phyloP scores from a whole-genome alignment of 2,797 vertebrate genomes.

The Eulemur coronatus region DNA sequence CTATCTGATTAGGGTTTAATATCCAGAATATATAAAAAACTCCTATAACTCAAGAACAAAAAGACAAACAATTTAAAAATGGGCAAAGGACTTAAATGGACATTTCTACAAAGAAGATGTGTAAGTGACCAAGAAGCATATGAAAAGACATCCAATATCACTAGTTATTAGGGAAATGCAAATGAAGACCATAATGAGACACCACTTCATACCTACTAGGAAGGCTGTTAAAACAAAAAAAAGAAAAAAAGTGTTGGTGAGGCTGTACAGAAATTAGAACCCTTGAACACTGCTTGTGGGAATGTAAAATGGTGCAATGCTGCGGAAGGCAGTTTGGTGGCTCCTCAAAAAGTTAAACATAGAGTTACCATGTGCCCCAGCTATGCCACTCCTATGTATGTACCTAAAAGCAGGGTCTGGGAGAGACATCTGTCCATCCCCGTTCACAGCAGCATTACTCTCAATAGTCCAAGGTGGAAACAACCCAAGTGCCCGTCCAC shows the following conservation, averaged over 20 bases:
- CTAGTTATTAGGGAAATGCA: background rate
- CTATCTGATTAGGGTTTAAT: background rate
- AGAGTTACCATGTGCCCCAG: background rate
- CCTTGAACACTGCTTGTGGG: background rate
- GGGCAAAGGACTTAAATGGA: background rate
- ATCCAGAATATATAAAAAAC: background rate
- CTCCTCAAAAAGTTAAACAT: background rate
- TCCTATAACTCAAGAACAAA: background rate
- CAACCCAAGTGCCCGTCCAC: background rate
- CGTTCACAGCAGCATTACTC: accelerated
- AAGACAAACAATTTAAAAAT: background rate
- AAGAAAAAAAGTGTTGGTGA: background rate
- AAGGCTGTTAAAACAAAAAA: background rate
- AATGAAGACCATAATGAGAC: background rate
- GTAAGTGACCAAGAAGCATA: background rate
- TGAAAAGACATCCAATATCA: background rate
- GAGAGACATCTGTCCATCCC: background rate
- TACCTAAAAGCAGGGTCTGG: background rate
- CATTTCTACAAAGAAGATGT: background rate
- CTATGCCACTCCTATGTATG: background rate
- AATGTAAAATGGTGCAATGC: background rate
- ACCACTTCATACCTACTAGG: too few species aligned
- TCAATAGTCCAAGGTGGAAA: background rate
- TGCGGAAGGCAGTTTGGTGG: background rate
- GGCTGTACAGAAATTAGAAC: background rate